A percentile compares a stretch with the other conserved stretches of the same genome.
phyloP scores from a whole-genome alignment of 2,797 vertebrate species.

The Erethizon dorsatum region DNA sequence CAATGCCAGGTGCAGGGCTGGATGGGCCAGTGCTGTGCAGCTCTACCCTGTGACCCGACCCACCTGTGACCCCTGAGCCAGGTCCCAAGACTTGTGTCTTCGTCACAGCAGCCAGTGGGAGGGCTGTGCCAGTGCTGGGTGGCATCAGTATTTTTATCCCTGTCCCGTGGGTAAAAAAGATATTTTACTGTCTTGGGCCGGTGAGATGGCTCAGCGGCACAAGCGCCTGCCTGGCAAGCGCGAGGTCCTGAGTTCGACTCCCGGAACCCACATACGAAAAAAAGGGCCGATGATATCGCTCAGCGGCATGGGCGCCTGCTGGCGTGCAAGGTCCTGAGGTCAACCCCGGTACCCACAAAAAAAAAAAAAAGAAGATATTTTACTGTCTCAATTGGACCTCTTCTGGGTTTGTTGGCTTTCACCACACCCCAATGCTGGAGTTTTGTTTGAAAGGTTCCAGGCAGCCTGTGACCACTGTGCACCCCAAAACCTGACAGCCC shows the following conservation, averaged over 20 bases:
- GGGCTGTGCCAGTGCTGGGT: too few species aligned
- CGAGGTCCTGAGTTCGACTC: too few species aligned
- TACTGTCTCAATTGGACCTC: neutral
- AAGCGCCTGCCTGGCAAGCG: too few species aligned
- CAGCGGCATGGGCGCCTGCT: too few species aligned
- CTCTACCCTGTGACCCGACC: neutral
- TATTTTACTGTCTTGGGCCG: neutral
- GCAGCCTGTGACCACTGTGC: neutral
- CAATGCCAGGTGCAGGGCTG: neutral
- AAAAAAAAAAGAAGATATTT: too few species aligned
- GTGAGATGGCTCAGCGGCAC: too few species aligned
- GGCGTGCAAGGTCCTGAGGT: too few species aligned
- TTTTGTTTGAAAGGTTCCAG: neutral
- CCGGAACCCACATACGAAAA: too few species aligned
- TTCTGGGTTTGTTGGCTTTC: neutral
- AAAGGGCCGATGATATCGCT: too few species aligned
- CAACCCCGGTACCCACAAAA: too few species aligned
- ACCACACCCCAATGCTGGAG: too few species aligned
- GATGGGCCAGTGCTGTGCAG: neutral
- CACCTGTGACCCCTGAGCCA: neutral
- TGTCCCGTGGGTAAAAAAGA: neutral
- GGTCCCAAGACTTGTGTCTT: neutral
- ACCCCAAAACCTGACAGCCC: neutral
- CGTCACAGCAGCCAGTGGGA: neutral
- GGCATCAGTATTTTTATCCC: rapidly evolving